These are phyloP conservation scores for Cyaniris semiargus DNA, from an alignment of 2,888 invertebrate species.

Conservation along the genomic window DNA sequence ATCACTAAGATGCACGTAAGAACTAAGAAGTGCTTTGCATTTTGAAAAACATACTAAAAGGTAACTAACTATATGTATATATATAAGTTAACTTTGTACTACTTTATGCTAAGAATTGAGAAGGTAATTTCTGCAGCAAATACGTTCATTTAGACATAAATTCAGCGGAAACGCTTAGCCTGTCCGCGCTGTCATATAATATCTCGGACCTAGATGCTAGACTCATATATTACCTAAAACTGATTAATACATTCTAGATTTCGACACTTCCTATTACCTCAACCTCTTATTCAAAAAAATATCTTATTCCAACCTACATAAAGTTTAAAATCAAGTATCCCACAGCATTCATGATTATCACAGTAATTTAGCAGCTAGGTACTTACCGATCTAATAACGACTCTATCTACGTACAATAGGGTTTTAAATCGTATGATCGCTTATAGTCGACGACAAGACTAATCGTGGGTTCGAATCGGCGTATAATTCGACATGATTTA, in stretches of 20 bases:
- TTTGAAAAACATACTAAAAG: no score
- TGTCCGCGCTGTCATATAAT: neutral
- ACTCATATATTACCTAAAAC: neutral
- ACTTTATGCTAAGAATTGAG: no score
- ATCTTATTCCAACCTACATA: neutral
- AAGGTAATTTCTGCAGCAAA: neutral
- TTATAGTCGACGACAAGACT: conserved; percentile 1
- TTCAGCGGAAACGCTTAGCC: neutral
- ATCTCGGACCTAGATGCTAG: neutral
- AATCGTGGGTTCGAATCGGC: conserved; percentile 23
- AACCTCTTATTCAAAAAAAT: neutral
- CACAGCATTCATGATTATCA: neutral
- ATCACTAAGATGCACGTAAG: no score
- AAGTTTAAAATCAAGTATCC: neutral
- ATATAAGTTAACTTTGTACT: no score
- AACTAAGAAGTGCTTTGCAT: no score
- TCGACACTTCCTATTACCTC: neutral
- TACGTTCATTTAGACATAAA: neutral
- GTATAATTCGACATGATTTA: conserved; percentile 29
- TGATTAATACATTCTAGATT: conserved; percentile 27
- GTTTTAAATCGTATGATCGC: neutral
- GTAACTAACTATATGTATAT: no score
- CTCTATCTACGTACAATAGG: neutral
- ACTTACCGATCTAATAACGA: neutral
- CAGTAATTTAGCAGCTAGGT: neutral